A percentile compares a stretch with the other conserved stretches of the same genome.
Evolutionary conservation across 92 coral and sea anemone species (phyloP).

Genomic region (Porites evermanni): DNA sequence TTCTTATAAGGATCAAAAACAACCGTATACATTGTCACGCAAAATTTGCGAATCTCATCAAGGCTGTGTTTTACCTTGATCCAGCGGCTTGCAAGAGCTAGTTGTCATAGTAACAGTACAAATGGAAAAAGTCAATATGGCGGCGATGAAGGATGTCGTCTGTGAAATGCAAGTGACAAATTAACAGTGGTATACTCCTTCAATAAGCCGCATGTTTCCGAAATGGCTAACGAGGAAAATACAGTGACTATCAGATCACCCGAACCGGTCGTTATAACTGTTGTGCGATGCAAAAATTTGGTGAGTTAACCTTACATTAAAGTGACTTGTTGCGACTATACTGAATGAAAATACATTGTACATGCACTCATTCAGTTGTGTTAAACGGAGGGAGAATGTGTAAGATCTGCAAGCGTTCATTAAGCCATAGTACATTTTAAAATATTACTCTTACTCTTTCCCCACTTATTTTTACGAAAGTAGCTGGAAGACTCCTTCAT

Average conservation of each 20-base stretch:
- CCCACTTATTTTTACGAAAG: no score
- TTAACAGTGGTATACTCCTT: no score
- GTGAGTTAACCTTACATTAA: conserved; percentile 53
- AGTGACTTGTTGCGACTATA: neutral
- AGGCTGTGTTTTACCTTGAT: no score
- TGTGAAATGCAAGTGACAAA: neutral
- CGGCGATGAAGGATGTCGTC: neutral
- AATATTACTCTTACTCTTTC: no score
- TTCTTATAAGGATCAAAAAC: no score
- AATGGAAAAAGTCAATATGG: conserved; percentile 38
- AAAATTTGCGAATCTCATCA: no score
- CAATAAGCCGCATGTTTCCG: neutral
- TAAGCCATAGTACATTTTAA: no score
- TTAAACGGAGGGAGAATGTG: no score
- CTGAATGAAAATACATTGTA: neutral
- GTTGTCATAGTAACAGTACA: conserved; percentile 49
- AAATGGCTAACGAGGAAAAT: conserved; percentile 88
- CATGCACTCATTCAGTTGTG: no score
- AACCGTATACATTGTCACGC: no score
- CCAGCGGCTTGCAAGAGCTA: conserved; percentile 26
- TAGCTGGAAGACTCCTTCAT: no score
- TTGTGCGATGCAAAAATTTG: conserved; percentile 85
- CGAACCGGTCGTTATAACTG: conserved; percentile 75
- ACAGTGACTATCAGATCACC: conserved; percentile 76
- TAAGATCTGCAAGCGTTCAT: no score